Percentiles rank a stretch among this genome's conserved stretches.
Conservation (phyloP, 2,113 vertebrate genomes). For the Rhea americana region DNA sequence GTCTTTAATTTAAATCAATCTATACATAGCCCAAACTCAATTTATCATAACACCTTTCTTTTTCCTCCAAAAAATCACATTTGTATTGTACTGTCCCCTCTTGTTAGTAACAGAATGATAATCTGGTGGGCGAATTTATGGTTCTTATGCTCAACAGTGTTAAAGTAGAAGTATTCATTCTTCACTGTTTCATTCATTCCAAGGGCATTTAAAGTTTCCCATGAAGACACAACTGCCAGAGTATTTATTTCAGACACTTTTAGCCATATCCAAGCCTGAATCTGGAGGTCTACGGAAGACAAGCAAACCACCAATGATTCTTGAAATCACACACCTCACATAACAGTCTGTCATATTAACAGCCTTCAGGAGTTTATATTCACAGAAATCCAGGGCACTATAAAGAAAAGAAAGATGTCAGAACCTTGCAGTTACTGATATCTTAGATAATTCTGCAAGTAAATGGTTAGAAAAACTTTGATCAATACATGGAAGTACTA, state of each 20-base stretch:
- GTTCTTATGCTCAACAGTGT: background rate
- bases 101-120: background rate
- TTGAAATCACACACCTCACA: background rate
- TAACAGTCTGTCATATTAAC: background rate
- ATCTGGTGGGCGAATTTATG: background rate
- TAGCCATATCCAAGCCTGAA: background rate
- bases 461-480: background rate
- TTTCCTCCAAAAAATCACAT: background rate
- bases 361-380: background rate
- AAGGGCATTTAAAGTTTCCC: background rate
- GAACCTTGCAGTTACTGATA: background rate
- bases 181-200: background rate
- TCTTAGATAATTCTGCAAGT: background rate
- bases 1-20: background rate
- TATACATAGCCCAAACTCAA: background rate
- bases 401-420: constrained; percentile 21
- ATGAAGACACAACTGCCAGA: background rate
- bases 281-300: background rate
- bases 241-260: background rate
- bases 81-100: background rate
- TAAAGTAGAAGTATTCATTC: background rate
- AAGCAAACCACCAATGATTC: background rate
- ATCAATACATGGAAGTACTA: background rate
- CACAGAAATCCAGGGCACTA: background rate
- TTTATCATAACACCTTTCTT: background rate